Base-by-base conservation (phyloP, 2,113 vertebrate genomes). In the Leucoraja erinaceus region DNA sequence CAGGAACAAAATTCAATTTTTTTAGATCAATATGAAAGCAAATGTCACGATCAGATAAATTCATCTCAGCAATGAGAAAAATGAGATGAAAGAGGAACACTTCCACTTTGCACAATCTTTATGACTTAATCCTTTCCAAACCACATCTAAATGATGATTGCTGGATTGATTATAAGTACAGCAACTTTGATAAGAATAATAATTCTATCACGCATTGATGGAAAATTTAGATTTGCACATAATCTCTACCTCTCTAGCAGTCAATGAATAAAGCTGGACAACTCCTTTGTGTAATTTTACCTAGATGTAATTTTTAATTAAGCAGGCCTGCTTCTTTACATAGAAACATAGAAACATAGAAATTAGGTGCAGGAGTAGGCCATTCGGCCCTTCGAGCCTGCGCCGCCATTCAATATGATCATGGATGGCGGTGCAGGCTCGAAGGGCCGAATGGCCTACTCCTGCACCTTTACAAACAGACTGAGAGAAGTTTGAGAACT, bases 301-400 rank as follows among this genome's bases (percentile, higher is more conserved):
- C 56, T n/a, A 61, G 28, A 61, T 86, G 70, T 20, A 86, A n/a
- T 86, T 86, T n/a, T 86, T 61, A 86, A 86, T 28, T 86, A 86
- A 86, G 59, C 0, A n/a, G 25, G 25, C 25, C 83, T 61, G 10
- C 28, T 84, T 83, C 18, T 59, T 59, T 11, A 61, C n/a, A n/a
- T 11, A 61, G 16, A n/a, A 86, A 10, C 22, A 84, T 11, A 61
- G 16, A n/a, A 86, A 10, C 22, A 84, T n/a, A n/a, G n/a, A n/a
- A n/a, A n/a, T n/a, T n/a, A n/a, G n/a, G n/a, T n/a, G n/a, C n/a
- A n/a, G n/a, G n/a, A n/a, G n/a, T n/a, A n/a, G n/a, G n/a, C n/a
- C n/a, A n/a, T n/a, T n/a, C n/a, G n/a, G n/a, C n/a, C n/a, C n/a
- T n/a, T n/a, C n/a, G n/a, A n/a, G n/a, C n/a, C n/a, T n/a, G n/a